These are phyloP conservation scores for Drosophila planitibia DNA, from an alignment of 2,888 invertebrate species.

Conservation along the genomic window DNA sequence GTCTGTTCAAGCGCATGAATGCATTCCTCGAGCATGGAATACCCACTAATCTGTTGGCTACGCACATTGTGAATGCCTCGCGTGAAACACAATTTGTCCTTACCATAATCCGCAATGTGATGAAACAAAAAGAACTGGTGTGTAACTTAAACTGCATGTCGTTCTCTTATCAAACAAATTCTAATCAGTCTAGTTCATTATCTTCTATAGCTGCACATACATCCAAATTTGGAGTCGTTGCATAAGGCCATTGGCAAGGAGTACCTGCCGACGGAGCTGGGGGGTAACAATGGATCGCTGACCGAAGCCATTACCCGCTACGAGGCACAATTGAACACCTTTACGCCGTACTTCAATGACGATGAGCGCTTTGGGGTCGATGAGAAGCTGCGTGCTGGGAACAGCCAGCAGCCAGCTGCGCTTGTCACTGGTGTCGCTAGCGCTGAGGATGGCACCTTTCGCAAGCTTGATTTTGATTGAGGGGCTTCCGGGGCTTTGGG, in stretches of 20 bases:
- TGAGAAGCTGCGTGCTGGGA: slow-evolving; percentile 65
- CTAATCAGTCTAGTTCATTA: neutral
- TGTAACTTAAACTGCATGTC: slow-evolving; percentile 24
- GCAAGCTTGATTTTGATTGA: slow-evolving; percentile 80
- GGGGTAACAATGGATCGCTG: slow-evolving; percentile 87
- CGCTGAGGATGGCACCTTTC: slow-evolving; percentile 72
- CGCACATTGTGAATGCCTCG: slow-evolving; percentile 81
- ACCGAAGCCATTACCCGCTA: slow-evolving; percentile 66
- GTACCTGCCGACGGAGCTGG: slow-evolving; percentile 88
- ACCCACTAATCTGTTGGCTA: slow-evolving; percentile 78
- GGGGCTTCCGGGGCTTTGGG: slow-evolving; percentile 16
- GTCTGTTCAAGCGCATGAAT: slow-evolving; percentile 79
- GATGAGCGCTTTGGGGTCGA: slow-evolving; percentile 77
- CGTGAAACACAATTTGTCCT: slow-evolving; percentile 79
- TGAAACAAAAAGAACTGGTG: slow-evolving; percentile 82
- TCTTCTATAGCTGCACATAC: slow-evolving; percentile 74
- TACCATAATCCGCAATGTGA: slow-evolving; percentile 75
- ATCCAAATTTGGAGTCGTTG: slow-evolving; percentile 79
- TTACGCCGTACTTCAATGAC: slow-evolving; percentile 74
- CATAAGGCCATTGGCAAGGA: slow-evolving; percentile 87
- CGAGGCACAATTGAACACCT: slow-evolving; percentile 66
- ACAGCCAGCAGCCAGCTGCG: slow-evolving; percentile 33
- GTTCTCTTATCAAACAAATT: neutral
- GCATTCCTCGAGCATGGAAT: slow-evolving; percentile 79
- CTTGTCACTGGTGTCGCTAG: slow-evolving; percentile 25